Evolutionary conservation across 2,888 invertebrate species (phyloP).

Genomic region (Punctoribates punctum): DNA sequence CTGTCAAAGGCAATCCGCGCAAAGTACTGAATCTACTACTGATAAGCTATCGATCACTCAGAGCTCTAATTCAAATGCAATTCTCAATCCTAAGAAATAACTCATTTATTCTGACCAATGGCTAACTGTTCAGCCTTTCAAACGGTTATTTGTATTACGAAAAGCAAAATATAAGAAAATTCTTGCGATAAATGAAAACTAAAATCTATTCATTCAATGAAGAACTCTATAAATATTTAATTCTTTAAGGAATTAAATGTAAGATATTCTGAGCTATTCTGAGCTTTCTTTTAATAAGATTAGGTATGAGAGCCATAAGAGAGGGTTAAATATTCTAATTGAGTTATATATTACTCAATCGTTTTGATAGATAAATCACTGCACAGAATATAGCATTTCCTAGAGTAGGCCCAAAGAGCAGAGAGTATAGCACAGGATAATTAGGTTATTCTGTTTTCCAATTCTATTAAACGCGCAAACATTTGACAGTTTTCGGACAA

Average conservation of each 20-base stretch:
- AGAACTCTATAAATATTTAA: background rate
- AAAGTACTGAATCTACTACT: too few species aligned
- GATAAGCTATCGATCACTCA: background rate
- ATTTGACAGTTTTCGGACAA: background rate
- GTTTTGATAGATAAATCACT: conserved; percentile 6
- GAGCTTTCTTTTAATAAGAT: too few species aligned
- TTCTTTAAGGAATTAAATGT: too few species aligned
- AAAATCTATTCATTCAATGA: background rate
- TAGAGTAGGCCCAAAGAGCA: background rate
- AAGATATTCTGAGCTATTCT: too few species aligned
- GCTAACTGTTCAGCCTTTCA: background rate
- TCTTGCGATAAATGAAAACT: background rate
- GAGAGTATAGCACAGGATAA: background rate
- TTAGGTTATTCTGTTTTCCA: conserved; percentile 1
- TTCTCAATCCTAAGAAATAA: too few species aligned
- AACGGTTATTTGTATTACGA: background rate
- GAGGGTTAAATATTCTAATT: background rate
- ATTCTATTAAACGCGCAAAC: background rate
- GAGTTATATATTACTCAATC: background rate
- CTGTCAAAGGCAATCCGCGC: too few species aligned
- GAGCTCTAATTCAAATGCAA: background rate
- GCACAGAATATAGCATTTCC: background rate
- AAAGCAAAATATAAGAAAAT: background rate
- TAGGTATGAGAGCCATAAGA: background rate
- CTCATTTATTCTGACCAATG: too few species aligned